Conservation (phyloP, 2,888 invertebrate genomes). For the Augochlorella aurata region DNA sequence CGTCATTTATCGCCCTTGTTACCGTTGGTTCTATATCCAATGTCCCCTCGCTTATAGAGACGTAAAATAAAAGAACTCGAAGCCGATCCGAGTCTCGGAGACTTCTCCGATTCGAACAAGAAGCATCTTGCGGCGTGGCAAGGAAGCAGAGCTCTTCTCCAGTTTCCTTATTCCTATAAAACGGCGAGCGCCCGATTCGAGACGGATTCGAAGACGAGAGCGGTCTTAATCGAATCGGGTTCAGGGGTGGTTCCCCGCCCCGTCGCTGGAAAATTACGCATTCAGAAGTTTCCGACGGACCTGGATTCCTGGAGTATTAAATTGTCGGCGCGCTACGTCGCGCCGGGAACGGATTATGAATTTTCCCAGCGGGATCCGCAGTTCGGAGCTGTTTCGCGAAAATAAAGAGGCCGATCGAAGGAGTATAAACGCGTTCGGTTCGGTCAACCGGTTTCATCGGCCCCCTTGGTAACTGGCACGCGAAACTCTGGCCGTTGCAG, state of each 20-base stretch:
- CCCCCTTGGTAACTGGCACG: not conserved
- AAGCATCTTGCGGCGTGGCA: no score
- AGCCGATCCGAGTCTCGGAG: no score
- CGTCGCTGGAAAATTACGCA: conserved; percentile 14
- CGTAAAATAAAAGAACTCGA: no score
- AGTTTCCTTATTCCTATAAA: not conserved
- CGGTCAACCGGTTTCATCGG: not conserved
- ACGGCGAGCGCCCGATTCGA: not conserved
- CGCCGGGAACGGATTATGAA: not conserved
- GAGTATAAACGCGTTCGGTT: not conserved
- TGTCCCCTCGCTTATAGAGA: no score
- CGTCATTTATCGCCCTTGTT: no score
- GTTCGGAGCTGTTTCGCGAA: not conserved
- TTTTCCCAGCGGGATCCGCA: not conserved
- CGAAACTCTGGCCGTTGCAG: not conserved
- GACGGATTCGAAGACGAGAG: conserved; percentile 6
- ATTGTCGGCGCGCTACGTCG: not conserved
- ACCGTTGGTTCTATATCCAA: no score
- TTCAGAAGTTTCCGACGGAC: conserved; percentile 9
- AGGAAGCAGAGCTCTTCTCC: no score
- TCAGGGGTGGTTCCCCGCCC: not conserved
- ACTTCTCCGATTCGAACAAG: no score
- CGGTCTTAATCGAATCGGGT: not conserved
- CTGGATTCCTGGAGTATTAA: conserved; percentile 10
- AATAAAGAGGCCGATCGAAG: not conserved